Base-by-base conservation (phyloP, 2,113 vertebrate species). In the Strix aluco region DNA sequence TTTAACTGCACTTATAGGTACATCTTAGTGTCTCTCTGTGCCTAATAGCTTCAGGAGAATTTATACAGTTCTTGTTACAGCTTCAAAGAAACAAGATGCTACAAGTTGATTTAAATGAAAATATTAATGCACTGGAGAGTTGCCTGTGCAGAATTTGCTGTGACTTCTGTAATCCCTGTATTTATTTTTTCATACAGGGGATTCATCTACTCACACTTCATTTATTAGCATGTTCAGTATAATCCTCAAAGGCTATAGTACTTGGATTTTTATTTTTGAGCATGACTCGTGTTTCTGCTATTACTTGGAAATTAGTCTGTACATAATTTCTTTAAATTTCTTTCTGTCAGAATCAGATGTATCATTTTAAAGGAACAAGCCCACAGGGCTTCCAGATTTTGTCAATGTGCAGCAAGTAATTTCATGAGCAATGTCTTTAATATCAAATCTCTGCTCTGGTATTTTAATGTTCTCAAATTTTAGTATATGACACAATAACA, bases 401-500 rank as follows among this genome's bases (percentile, higher is more conserved):
- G 54, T 72, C 66, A 66, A 17, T 52, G 23, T 90, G 84, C 42
- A 91, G 73, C n/a, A 80, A 95, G 58, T 82, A 96, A 92, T 95
- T 92, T 96, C 7, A 77, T 82, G 67, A 91, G 38, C 66, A 91
- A 91, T 85, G 51, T 84, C 84, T 94, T 91, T 87, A 94, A 96
- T 94, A 95, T 92, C 36, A 91, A 73, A 49, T 66, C 46, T 87
- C 54, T 87, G 25, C 11, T 42, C 27, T 62, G 34, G 11, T 72
- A 91, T 92, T 94, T 94, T 95, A 95, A 95, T 92, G 90, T n/a
- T 85, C 57, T 90, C 58, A 88, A 44, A 77, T 80, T 78, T 91
- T 75, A n/a, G 32, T 46, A 9, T 46, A 55, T 66, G 69, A 57
- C 47, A 81, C 36, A 85, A 59, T 82, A 91, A 85, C 15, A n/a